Evolutionary conservation across 1,140 invertebrate species (phyloP), one percentile per base, ranked within the genome.

Genomic region (Lordiphosa collinella): DNA sequence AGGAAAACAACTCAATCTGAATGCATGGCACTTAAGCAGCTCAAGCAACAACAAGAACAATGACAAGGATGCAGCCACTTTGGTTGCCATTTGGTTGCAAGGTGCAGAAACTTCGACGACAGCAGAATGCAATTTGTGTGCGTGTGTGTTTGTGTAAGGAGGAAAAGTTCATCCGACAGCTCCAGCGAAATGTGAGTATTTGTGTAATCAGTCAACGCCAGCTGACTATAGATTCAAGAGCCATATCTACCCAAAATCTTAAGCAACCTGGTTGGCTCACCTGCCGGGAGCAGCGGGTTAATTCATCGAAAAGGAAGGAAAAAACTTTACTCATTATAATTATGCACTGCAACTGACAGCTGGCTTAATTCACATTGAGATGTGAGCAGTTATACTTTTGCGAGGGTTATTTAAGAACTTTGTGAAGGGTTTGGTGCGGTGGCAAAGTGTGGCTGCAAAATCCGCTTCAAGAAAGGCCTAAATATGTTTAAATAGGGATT

Each of bases 21-120:
- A 80, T 80, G 76, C 71, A 82, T 75, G 76, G 76, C 76, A 80
- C 76, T 80, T 80, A 80, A 75, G 76, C 60, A 82, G 76, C 76
- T 71, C 70, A 58, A 54, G 38, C 49, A 51, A 47, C 52, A 67
- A 29, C 57, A 51, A 37, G 22, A 56, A 50, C 25, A 40, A 37
- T 31, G 48, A 25, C 41, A 57, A 12, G 59, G 58, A 51, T 12
- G 46, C 41, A 56, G 40, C 29, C 37, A 48, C 65, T 70, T 44
- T 65, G 60, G 59, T 55, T 57, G 50, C 61, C 70, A 82, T 69
- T 80, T 55, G 66, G 63, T 79, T 58, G 34, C 55, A 71, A 80
- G 76, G 76, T 80, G 76, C 61, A 44, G 76, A 70, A 70, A 70
- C 75, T 80, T 74, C 50, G 36, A 44, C 57, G 57, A 80, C 76